Conservation (phyloP, 2,888 invertebrate species). For the Tenthredo notha region DNA sequence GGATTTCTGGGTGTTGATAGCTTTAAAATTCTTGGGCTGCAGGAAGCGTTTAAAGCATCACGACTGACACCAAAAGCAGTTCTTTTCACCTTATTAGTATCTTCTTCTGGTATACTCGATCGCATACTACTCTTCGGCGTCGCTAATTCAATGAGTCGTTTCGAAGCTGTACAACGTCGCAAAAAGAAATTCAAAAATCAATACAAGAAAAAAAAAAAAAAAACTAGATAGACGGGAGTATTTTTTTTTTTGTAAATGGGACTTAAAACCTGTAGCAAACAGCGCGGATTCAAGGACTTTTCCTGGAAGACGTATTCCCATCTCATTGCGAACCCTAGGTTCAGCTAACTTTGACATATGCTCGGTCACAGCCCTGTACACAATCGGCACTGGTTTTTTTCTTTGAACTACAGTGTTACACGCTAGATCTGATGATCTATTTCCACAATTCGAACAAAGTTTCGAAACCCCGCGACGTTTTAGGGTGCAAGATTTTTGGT, state of each 20-base stretch:
- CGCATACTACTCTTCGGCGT: slow-evolving; percentile 68
- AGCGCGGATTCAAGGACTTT: slow-evolving; percentile 58
- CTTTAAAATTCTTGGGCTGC: slow-evolving; percentile 77
- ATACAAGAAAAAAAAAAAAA: neutral
- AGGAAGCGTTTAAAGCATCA: slow-evolving; percentile 79
- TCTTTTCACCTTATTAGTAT: slow-evolving; percentile 77
- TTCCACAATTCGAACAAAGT: neutral
- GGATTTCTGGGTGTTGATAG: slow-evolving; percentile 76
- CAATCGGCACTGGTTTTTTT: slow-evolving; percentile 42
- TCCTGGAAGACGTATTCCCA: slow-evolving; percentile 54
- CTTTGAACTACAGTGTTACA: slow-evolving; percentile 10
- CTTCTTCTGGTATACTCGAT: slow-evolving; percentile 53
- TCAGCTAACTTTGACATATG: slow-evolving; percentile 58
- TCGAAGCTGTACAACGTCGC: slow-evolving; percentile 57
- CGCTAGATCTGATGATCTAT: neutral
- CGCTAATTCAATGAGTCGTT: slow-evolving; percentile 67
- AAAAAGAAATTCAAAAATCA: neutral
- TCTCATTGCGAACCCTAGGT: slow-evolving; percentile 55
- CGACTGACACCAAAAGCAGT: slow-evolving; percentile 79
- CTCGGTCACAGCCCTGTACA: slow-evolving; percentile 44
- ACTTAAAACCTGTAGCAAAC: slow-evolving; percentile 57
- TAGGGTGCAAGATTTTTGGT: neutral
- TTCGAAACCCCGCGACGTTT: neutral
- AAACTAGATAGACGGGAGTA: neutral
- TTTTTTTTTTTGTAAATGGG: neutral